These are phyloP conservation scores for Caenorhabditis afra DNA, from an alignment of 2,888 invertebrate genomes.

Conservation along the genomic window DNA sequence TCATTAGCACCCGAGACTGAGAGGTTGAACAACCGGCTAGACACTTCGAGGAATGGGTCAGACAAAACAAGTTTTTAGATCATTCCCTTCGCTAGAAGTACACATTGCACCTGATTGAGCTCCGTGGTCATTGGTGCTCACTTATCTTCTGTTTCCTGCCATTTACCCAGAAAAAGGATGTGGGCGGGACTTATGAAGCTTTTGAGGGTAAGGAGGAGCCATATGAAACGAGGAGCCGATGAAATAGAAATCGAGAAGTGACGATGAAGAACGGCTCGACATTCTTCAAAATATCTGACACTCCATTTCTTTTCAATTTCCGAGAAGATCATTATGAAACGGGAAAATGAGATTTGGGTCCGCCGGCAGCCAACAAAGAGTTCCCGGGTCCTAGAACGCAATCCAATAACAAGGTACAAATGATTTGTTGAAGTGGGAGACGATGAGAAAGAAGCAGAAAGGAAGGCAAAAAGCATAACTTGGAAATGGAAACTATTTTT, in stretches of 20 bases:
- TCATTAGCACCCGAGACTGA: too few relatives aligned
- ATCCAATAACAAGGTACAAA: conserved; percentile 50
- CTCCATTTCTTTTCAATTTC: background rate
- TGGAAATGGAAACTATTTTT: conserved; percentile 42
- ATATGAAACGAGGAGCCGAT: too few relatives aligned
- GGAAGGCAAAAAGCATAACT: conserved; percentile 15
- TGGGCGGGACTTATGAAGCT: background rate
- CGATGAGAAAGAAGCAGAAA: background rate
- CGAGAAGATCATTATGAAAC: conserved; percentile 16
- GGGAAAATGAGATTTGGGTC: conserved; percentile 31
- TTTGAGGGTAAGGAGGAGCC: background rate
- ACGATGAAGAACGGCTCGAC: too few relatives aligned
- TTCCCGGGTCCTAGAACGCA: conserved; percentile 14
- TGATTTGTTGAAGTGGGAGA: conserved; percentile 14
- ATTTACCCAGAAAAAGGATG: conserved; percentile 26
- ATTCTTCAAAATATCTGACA: conserved; percentile 1
- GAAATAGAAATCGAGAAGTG: background rate
- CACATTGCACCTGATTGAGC: conserved; percentile 14
- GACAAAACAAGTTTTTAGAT: background rate
- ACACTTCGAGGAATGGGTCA: too few relatives aligned
- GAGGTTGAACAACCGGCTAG: too few relatives aligned
- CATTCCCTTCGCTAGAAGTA: conserved; percentile 2
- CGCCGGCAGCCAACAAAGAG: conserved; percentile 8
- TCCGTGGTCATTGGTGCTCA: conserved; percentile 46
- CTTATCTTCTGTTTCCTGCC: conserved; percentile 50